phyloP scores from a whole-genome alignment of 2,888 invertebrate genomes.

The Polydrusus cervinus region DNA sequence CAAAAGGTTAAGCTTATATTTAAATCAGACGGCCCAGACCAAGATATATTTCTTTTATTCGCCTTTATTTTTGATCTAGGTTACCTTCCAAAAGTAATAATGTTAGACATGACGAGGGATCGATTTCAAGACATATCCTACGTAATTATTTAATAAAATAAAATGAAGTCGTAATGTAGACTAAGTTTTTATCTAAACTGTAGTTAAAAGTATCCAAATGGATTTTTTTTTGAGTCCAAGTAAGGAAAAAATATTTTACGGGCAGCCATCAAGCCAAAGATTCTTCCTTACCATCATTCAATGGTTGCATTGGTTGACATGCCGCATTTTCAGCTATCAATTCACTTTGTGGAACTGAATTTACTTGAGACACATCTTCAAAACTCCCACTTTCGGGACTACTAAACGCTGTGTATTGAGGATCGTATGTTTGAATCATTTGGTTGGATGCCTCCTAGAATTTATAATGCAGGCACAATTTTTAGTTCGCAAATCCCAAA shows the following conservation, averaged over 20 bases:
- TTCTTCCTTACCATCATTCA: conserved; percentile 69
- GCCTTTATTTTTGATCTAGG: no score
- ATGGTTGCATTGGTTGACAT: conserved; percentile 61
- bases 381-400: conserved; percentile 67
- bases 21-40: no score
- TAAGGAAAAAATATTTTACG: conserved; percentile 11
- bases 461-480: conserved; percentile 51
- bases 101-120: no score
- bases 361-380: conserved; percentile 66
- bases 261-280: conserved; percentile 52
- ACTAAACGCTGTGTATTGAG: conserved; percentile 65
- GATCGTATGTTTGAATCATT: conserved; percentile 69
- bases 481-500: conserved; percentile 29
- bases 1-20: no score
- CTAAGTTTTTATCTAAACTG: no score
- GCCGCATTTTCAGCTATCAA: conserved; percentile 64
- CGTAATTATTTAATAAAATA: no score
- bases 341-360: conserved; percentile 62
- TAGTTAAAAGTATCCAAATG: no score
- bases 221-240: no score
- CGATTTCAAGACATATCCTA: no score
- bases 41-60: no score
- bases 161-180: no score
- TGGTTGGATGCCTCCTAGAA: conserved; percentile 72
- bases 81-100: no score